Evolutionary conservation across 2,797 vertebrate species (phyloP).

Genomic region (Chaunax sp.): DNA sequence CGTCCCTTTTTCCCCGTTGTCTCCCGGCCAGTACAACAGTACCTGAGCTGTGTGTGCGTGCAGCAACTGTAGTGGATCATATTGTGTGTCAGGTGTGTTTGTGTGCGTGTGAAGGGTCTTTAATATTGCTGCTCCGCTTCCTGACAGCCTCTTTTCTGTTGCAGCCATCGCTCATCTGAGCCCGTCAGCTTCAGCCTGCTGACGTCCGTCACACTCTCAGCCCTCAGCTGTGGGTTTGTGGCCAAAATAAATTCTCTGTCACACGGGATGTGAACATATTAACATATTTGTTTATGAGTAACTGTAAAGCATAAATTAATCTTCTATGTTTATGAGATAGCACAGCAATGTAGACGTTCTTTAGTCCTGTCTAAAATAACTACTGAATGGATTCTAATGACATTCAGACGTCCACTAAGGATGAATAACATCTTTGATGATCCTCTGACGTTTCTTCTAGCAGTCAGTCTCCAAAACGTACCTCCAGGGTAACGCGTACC

Average conservation of each 20-base stretch:
- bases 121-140: conserved; percentile 21
- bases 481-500: no score
- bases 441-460: no score
- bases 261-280: background rate
- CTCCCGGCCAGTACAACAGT: conserved; percentile 20
- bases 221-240: conserved; percentile 2
- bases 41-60: conserved; percentile 22
- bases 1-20: conserved; percentile 3
- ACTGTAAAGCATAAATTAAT: no score
- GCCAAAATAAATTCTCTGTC: background rate
- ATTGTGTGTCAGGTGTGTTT: conserved; percentile 16
- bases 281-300: no score
- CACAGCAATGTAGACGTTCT: no score
- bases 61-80: no score
- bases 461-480: no score
- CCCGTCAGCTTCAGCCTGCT: conserved; percentile 27
- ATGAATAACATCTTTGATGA: no score
- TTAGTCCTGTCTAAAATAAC: no score
- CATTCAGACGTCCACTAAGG: no score
- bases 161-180: conserved; percentile 40
- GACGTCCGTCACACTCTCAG: conserved; percentile 11
- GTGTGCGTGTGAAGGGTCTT: conserved; percentile 13
- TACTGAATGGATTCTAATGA: no score
- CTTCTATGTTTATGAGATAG: no score
- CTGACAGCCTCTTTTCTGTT: conserved; percentile 3